A percentile compares a stretch with the other conserved stretches of the same genome.
phyloP scores from a whole-genome alignment of 2,113 vertebrate genomes.

The Gulo gulo region DNA sequence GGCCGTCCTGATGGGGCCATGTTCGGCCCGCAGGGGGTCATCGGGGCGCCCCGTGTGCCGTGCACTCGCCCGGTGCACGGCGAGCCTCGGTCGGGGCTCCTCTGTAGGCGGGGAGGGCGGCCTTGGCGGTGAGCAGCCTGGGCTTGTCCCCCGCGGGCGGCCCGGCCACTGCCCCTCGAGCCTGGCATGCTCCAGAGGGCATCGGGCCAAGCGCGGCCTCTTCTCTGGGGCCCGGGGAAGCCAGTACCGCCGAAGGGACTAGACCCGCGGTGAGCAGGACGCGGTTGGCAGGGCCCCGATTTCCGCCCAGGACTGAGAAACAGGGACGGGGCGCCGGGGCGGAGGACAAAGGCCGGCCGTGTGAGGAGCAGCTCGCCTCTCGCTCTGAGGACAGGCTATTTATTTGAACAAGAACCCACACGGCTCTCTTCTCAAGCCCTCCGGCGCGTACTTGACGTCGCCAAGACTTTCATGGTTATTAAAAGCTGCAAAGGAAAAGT shows the following conservation, averaged over 20 bases:
- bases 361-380: background rate
- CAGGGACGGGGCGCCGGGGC: background rate
- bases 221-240: background rate
- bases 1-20: fast-evolving
- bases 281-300: background rate
- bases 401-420: slow-evolving; percentile 59
- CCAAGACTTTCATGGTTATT: background rate
- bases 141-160: background rate
- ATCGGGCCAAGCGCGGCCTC: background rate
- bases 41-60: fast-evolving
- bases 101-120: background rate
- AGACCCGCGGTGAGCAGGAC: background rate
- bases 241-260: background rate
- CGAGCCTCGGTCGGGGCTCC: fast-evolving
- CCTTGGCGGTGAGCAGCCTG: background rate
- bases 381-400: background rate
- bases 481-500: slow-evolving; percentile 42
- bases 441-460: background rate
- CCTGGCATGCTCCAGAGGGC: background rate
- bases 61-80: fast-evolving
- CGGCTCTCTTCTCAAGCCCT: slow-evolving; percentile 13
- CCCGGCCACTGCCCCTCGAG: fast-evolving
- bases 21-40: background rate
- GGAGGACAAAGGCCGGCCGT: background rate
- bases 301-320: background rate